Evolutionary conservation across 2,113 vertebrate species (phyloP).

Genomic region (Sarotherodon lohbergeri): DNA sequence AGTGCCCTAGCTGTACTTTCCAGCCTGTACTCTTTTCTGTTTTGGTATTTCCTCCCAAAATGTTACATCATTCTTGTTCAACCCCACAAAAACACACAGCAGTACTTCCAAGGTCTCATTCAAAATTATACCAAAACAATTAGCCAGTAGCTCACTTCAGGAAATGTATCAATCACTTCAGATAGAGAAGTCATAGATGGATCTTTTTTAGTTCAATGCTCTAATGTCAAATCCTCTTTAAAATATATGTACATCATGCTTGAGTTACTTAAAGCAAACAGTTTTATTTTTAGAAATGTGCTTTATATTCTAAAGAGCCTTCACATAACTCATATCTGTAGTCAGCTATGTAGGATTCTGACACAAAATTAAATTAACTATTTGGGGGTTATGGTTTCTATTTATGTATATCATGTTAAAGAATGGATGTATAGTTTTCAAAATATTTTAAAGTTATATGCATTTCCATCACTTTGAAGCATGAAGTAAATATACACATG

Average conservation of each 20-base stretch:
- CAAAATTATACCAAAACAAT: conserved; percentile 78
- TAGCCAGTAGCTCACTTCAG: conserved; percentile 25
- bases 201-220: neutral
- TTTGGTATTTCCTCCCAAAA: conserved; percentile 82
- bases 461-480: neutral
- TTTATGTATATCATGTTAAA: neutral
- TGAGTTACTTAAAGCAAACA: neutral
- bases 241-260: neutral
- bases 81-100: conserved; percentile 74
- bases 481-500: neutral
- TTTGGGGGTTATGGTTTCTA: neutral
- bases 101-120: conserved; percentile 82
- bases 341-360: neutral
- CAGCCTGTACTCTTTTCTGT: conserved; percentile 67
- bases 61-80: conserved; percentile 79
- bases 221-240: neutral
- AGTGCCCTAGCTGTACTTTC: conserved; percentile 58
- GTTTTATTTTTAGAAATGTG: neutral
- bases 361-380: neutral
- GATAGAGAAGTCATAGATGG: neutral
- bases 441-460: neutral
- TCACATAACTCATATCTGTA: neutral
- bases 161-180: neutral
- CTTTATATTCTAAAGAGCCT: neutral
- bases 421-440: neutral